Conservation (phyloP, 2,113 vertebrate genomes). For the Fregetta grallaria region DNA sequence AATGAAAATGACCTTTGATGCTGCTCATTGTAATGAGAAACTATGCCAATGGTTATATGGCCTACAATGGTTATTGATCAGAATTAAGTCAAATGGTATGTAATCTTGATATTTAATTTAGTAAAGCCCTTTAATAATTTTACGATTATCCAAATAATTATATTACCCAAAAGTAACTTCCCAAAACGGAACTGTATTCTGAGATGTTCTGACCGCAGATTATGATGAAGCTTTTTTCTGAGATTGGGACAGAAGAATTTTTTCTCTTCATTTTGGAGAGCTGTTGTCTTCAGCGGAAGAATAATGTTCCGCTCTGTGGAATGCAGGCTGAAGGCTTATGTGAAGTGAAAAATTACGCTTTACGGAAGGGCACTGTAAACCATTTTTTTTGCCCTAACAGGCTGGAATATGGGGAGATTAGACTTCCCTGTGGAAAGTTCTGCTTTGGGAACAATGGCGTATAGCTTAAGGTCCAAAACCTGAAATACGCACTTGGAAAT, state of each 20-base stretch:
- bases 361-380: background rate
- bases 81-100: background rate
- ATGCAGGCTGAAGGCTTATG: background rate
- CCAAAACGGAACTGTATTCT: background rate
- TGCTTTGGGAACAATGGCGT: background rate
- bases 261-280: background rate
- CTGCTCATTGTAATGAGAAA: background rate
- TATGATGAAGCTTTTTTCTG: background rate
- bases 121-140: background rate
- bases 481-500: background rate
- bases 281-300: background rate
- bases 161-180: background rate
- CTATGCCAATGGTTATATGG: background rate
- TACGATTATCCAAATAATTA: background rate
- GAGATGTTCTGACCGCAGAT: background rate
- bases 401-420: background rate
- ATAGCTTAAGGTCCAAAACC: background rate
- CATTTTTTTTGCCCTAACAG: background rate
- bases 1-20: background rate
- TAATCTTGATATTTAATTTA: slow-evolving; percentile 2
- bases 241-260: background rate
- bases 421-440: background rate
- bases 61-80: background rate
- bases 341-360: background rate
- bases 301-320: background rate